These are phyloP conservation scores for Zaprionus capensis DNA, from an alignment of 1,140 invertebrate species.

Conservation along the genomic window DNA sequence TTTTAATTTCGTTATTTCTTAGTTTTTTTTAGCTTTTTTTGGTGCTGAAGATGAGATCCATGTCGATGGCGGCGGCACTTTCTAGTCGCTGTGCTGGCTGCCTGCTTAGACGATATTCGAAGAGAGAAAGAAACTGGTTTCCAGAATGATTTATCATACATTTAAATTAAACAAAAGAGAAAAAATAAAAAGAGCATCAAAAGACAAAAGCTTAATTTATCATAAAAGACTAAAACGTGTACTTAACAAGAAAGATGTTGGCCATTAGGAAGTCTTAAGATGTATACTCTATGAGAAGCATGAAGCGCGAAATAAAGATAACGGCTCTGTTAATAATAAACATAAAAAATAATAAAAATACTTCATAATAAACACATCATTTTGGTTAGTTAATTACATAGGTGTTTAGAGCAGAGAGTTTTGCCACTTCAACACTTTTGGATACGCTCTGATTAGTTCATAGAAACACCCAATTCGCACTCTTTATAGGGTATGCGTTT, in stretches of 20 bases:
- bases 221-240: conserved; percentile 80
- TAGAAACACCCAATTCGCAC: not conserved
- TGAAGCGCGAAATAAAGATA: not conserved
- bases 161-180: conserved; percentile 68
- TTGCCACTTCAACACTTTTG: not conserved
- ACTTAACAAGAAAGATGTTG: conserved; percentile 53
- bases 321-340: not conserved
- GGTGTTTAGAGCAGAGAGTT: not conserved
- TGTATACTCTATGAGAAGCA: conserved; percentile 29
- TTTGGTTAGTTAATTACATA: not conserved
- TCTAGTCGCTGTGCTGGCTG: conserved; percentile 60
- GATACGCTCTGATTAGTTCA: not conserved
- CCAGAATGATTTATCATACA: conserved; percentile 79
- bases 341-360: not conserved
- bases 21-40: conserved; percentile 24
- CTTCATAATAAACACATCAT: not conserved
- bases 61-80: conserved; percentile 72
- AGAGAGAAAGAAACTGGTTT: conserved; percentile 72
- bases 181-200: conserved; percentile 57
- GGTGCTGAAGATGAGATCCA: conserved; percentile 58
- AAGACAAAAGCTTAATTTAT: conserved; percentile 77
- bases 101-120: conserved; percentile 36
- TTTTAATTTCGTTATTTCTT: conserved; percentile 41
- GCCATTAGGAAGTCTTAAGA: conserved; percentile 14
- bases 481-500: conserved; percentile 43